Evolutionary conservation across 2,888 invertebrate species (phyloP).

Genomic region (Drosophila tripunctata): DNA sequence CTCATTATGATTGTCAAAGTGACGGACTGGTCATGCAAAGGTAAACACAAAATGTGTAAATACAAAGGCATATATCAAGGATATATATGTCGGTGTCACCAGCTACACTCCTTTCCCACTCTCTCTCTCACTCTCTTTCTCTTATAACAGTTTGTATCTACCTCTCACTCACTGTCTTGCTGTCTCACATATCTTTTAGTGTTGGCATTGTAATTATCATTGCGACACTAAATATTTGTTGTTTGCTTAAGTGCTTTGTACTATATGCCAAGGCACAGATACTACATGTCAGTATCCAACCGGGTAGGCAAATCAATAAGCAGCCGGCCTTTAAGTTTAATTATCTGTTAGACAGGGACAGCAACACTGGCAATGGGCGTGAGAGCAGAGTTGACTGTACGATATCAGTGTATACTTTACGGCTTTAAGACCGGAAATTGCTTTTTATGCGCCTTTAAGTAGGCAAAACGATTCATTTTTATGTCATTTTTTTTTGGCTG

Average conservation of each 20-base stretch:
- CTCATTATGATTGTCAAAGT: constrained; percentile 79
- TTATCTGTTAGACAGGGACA: constrained; percentile 8
- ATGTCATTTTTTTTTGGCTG: constrained; percentile 71
- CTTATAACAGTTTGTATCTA: too few species aligned
- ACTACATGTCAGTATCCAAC: background rate
- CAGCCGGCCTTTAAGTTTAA: constrained; percentile 17
- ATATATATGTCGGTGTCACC: constrained; percentile 51
- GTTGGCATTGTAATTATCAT: constrained; percentile 77
- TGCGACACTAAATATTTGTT: constrained; percentile 78
- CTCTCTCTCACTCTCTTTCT: background rate
- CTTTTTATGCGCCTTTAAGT: constrained; percentile 80
- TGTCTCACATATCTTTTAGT: background rate
- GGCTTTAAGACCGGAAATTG: constrained; percentile 72
- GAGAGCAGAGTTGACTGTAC: background rate
- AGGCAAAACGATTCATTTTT: constrained; percentile 79
- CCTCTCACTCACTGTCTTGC: background rate
- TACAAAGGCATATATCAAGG: constrained; percentile 62
- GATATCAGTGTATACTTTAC: constrained; percentile 61
- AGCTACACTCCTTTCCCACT: background rate
- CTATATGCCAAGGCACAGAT: constrained; percentile 12
- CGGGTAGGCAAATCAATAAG: constrained; percentile 63
- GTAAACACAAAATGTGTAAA: constrained; percentile 77
- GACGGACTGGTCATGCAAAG: constrained; percentile 79
- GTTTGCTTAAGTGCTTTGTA: constrained; percentile 74
- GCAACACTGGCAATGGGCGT: background rate